phyloP scores from a whole-genome alignment of 2,113 vertebrate genomes.

The Himantopus leucocephalus region DNA sequence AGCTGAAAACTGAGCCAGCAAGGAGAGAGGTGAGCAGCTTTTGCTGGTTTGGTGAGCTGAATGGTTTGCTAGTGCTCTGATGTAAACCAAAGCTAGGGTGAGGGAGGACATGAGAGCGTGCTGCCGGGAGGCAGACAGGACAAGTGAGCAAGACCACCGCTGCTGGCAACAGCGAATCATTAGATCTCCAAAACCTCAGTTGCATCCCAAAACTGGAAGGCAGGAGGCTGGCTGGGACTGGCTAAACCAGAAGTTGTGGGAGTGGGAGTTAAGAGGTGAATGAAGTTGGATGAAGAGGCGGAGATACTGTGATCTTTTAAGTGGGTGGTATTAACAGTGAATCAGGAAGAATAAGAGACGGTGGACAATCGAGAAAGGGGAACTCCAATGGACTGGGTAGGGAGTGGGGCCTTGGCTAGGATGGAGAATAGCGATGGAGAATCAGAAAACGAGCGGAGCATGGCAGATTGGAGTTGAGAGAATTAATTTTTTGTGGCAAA shows the following conservation, averaged over 20 bases:
- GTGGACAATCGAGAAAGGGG: background rate
- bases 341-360: background rate
- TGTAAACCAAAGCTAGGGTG: background rate
- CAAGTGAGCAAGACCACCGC: background rate
- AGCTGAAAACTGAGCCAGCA: background rate
- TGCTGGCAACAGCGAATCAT: background rate
- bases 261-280: background rate
- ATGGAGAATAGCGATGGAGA: background rate
- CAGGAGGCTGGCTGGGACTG: background rate
- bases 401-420: background rate
- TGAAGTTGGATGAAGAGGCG: background rate
- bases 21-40: background rate
- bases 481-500: background rate
- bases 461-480: background rate
- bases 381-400: background rate
- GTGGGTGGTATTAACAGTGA: background rate
- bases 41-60: background rate
- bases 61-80: background rate
- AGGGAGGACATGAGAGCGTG: background rate
- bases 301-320: background rate
- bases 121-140: background rate
- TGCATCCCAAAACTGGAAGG: background rate
- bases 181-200: background rate
- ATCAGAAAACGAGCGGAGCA: background rate
- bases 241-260: background rate